phyloP scores from a whole-genome alignment of 2,113 vertebrate genomes.

The Daboia siamensis region DNA sequence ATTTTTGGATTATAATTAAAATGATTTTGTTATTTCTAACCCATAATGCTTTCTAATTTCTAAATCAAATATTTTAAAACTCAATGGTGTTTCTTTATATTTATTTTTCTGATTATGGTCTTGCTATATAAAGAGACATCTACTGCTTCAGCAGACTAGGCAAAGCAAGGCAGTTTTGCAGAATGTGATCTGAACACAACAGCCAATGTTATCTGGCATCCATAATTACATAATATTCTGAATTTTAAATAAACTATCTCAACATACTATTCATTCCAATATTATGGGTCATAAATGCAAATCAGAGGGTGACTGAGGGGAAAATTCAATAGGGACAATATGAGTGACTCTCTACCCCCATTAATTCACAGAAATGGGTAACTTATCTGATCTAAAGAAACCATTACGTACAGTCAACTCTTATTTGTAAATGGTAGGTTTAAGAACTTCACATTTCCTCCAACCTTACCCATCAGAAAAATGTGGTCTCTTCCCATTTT shows the following conservation, averaged over 20 bases:
- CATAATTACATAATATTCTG: not conserved
- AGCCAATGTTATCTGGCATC: not conserved
- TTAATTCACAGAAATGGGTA: too few species aligned
- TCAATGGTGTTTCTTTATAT: not conserved
- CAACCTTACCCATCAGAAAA: too few species aligned
- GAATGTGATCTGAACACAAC: not conserved
- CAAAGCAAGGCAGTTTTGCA: not conserved
- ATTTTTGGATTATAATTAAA: not conserved
- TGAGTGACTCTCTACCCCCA: too few species aligned
- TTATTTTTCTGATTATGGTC: not conserved
- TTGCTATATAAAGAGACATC: not conserved
- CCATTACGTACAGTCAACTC: too few species aligned
- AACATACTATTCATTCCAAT: not conserved
- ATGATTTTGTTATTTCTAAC: not conserved
- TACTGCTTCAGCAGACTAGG: not conserved
- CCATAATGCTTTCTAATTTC: not conserved
- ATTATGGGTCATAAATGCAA: not conserved
- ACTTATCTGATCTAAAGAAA: too few species aligned
- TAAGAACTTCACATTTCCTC: too few species aligned
- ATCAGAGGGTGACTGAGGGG: not conserved
- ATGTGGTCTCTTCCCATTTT: too few species aligned
- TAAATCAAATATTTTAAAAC: not conserved
- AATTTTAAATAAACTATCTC: not conserved
- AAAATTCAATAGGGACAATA: too few species aligned
- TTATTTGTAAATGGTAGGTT: too few species aligned